These are phyloP conservation scores for Callospermophilus lateralis DNA, from an alignment of 2,113 vertebrate genomes.

Conservation along the genomic window DNA sequence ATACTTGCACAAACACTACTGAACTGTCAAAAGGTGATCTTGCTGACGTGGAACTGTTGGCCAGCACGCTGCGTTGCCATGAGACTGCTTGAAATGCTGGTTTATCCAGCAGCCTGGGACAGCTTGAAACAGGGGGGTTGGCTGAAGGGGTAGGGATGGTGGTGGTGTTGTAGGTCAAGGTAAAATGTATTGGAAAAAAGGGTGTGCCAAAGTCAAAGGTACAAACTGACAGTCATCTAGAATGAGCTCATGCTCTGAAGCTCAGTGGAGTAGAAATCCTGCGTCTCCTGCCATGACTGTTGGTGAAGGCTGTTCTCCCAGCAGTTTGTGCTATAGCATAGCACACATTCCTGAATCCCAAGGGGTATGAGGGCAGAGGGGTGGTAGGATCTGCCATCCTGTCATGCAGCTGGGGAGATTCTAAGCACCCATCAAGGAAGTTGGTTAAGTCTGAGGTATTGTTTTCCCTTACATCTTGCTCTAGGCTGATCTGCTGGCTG, in stretches of 20 bases:
- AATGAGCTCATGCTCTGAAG: background rate
- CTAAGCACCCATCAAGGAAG: background rate
- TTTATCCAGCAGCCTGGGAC: background rate
- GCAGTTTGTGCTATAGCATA: background rate
- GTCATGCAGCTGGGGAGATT: background rate
- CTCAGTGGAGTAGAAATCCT: background rate
- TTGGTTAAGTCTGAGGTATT: background rate
- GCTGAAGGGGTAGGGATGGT: background rate
- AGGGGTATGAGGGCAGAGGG: background rate
- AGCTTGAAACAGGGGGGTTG: background rate
- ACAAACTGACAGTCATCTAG: background rate
- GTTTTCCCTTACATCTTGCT: background rate
- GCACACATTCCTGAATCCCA: background rate
- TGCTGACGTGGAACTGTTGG: background rate
- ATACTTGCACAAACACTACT: conserved; percentile 30
- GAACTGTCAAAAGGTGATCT: conserved; percentile 40
- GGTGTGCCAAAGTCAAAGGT: background rate
- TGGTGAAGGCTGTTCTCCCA: background rate
- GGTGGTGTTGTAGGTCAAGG: background rate
- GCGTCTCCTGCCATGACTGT: background rate
- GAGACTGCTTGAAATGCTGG: background rate
- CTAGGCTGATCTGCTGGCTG: background rate
- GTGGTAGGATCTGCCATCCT: no score
- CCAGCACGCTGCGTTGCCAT: background rate
- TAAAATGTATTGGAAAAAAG: background rate